Conservation (phyloP, 2,113 vertebrate species). For the Rattus norvegicus region GRCr8 NC_086021.1:178673001-178673500, state of each 20-base stretch:
- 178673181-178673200: fast-evolving
- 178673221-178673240: background rate
- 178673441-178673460: background rate
- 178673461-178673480: background rate
- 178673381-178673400: background rate
- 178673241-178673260: background rate
- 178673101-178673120: background rate
- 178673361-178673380: too few relatives aligned
- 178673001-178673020: background rate
- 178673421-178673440: too few relatives aligned
- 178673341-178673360: background rate
- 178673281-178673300: background rate
- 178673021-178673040: background rate
- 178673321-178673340: background rate
- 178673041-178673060: fast-evolving
- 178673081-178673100: background rate
- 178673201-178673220: background rate
- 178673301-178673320: background rate
- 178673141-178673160: background rate
- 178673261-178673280: background rate
- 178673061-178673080: background rate
- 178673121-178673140: background rate
- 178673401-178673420: too few relatives aligned
- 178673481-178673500: too few relatives aligned
- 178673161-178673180: background rate